These are phyloP conservation scores for Peromyscus californicus DNA, from an alignment of 2,113 vertebrate species.

Conservation along the genomic window DNA sequence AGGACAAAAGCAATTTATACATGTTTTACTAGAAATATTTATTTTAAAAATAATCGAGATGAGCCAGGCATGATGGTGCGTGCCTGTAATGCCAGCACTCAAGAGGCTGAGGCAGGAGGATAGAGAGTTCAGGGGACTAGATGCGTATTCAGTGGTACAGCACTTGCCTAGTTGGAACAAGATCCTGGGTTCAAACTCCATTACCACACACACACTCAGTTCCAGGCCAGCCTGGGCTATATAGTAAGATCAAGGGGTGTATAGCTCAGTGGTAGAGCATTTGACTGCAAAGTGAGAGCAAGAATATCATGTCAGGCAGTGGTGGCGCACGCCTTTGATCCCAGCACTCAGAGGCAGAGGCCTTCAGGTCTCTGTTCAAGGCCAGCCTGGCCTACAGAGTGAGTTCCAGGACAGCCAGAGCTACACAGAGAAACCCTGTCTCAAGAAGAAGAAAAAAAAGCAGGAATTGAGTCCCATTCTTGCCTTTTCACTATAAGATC, in stretches of 20 bases:
- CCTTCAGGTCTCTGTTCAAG: neutral
- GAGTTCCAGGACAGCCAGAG: neutral
- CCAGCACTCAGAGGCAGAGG: neutral
- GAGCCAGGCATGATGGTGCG: neutral
- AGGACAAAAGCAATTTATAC: conserved; percentile 21
- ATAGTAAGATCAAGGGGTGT: neutral
- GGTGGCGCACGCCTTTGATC: neutral
- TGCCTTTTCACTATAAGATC: neutral
- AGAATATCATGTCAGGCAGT: neutral
- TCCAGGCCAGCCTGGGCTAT: neutral
- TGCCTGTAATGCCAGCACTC: neutral
- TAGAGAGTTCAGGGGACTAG: neutral
- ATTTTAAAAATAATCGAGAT: neutral
- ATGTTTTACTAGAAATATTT: conserved; percentile 74
- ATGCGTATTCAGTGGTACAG: neutral
- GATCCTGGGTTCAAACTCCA: neutral
- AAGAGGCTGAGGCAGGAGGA: neutral
- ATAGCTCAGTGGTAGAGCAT: neutral
- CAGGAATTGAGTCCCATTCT: neutral
- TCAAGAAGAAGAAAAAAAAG: neutral
- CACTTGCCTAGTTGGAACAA: neutral
- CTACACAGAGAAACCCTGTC: neutral
- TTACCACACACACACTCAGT: neutral
- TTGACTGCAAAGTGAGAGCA: neutral
- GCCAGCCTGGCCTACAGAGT: neutral